A percentile compares a stretch with the other conserved stretches of the same genome.
phyloP scores from a whole-genome alignment of 1,140 invertebrate species.

The Sinella curviseta region DNA sequence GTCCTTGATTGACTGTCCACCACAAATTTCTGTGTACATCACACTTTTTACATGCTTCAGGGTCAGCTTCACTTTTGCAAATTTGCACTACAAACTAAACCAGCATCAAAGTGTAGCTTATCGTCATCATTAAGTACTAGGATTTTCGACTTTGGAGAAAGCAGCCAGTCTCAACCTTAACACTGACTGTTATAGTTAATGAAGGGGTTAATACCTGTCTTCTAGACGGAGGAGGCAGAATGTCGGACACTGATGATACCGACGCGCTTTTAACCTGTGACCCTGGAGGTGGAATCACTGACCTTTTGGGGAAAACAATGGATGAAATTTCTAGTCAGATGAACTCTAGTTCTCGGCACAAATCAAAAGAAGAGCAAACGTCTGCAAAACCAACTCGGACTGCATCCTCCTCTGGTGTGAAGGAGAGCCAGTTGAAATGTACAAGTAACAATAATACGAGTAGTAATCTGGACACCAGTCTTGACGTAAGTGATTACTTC shows the following conservation, averaged over 20 bases:
- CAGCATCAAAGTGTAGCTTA: too few relatives aligned
- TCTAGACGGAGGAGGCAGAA: too few relatives aligned
- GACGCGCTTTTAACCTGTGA: slow-evolving; percentile 33
- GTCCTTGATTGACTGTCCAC: too few relatives aligned
- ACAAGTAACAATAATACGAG: neutral
- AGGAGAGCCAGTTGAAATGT: neutral
- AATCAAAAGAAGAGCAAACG: neutral
- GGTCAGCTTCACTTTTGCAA: too few relatives aligned
- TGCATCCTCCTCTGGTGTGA: neutral
- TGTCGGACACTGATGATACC: slow-evolving; percentile 45
- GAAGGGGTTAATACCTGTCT: too few relatives aligned
- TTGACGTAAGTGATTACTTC: slow-evolving; percentile 31
- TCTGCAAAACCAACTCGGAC: neutral
- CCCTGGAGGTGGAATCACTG: neutral
- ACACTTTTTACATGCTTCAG: too few relatives aligned
- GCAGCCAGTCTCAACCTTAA: too few relatives aligned
- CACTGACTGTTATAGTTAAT: too few relatives aligned
- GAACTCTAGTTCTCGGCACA: slow-evolving; percentile 3
- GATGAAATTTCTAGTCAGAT: slow-evolving; percentile 16
- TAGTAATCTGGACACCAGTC: neutral
- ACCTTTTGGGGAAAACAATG: slow-evolving; percentile 12
- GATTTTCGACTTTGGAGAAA: too few relatives aligned
- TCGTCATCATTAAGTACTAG: too few relatives aligned
- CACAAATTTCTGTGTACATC: too few relatives aligned
- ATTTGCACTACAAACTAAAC: too few relatives aligned